Conservation (phyloP, 2,888 invertebrate genomes). For the Andrena minutula region DNA sequence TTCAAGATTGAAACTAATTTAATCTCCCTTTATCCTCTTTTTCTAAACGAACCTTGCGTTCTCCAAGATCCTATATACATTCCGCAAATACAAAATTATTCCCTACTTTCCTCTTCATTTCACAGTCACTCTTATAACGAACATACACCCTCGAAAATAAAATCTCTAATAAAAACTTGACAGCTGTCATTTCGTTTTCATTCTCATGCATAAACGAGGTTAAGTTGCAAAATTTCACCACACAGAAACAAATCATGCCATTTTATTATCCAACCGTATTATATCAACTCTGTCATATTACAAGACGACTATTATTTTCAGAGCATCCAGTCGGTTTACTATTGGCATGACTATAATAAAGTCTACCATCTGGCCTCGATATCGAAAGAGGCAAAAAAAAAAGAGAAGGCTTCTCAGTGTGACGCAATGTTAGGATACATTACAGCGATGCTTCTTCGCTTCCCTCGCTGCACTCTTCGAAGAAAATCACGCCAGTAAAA, state of each 20-base stretch:
- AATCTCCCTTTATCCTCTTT: too few species aligned
- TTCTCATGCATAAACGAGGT: neutral
- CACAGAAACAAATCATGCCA: neutral
- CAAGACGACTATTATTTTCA: conserved; percentile 14
- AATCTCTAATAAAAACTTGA: neutral
- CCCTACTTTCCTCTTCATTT: too few species aligned
- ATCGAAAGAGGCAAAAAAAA: neutral
- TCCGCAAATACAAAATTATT: too few species aligned
- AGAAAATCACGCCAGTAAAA: conserved; percentile 48
- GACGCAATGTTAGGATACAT: conserved; percentile 9
- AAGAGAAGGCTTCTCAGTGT: neutral
- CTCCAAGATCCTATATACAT: too few species aligned
- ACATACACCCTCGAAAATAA: neutral
- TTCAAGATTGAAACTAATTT: too few species aligned
- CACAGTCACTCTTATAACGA: too few species aligned
- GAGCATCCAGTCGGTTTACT: neutral
- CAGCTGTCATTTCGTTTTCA: neutral
- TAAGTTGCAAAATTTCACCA: neutral
- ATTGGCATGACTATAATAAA: conserved; percentile 12
- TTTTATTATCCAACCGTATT: neutral
- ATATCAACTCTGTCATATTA: conserved; percentile 15
- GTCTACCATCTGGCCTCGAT: neutral
- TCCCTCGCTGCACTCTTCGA: neutral
- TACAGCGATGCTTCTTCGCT: conserved; percentile 18
- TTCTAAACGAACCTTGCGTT: too few species aligned